Evolutionary conservation across 1,140 invertebrate genomes (phyloP), one percentile per base, ranked within the genome.

Genomic region (Drosophila lacertosa): DNA sequence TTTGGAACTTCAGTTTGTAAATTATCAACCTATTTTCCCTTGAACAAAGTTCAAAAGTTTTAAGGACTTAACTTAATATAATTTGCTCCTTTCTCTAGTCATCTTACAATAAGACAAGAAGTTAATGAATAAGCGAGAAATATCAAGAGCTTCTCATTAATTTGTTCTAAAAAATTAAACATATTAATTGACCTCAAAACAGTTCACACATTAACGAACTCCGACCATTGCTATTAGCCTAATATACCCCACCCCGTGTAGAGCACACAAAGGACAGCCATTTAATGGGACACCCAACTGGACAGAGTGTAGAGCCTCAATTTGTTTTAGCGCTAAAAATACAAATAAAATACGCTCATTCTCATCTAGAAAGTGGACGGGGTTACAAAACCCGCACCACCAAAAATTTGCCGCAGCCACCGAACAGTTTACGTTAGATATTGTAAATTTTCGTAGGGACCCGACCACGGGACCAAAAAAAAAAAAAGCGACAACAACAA

Each of bases 311-410:
- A 60, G 74, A 73, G 66, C 82, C 82, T 77, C 82, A 88, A 88
- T 86, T 88, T 88, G 82, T 86, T 86, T 86, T 74, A 86, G 69
- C 77, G 81, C 81, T 86, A 82, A 86, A 86, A 86, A 86, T 68
- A 86, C 82, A 86, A 86, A 86, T 86, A 88, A 86, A 86, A 81
- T 69, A 58, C 55, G 60, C 60, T 63, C 59, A 47, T 53, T 32
- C 32, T 39, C 63, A 45, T 18, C 45, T 51, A 11, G 29, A 40
- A 39, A 60, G 15, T 60, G 45, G 58, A 18, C 24, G 24, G 45
- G 29, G 20, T 15, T 44, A 11, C 33, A 59, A 71, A 69, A 44
- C 82, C 50, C 47, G 74, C 69, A 74, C 77, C 82, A 88, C n/a
- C n/a, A n/a, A n/a, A n/a, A n/a, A 86, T 86, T 86, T 88, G 77